Conservation (phyloP, 2,113 vertebrate genomes). For the Eonycteris spelaea region DNA sequence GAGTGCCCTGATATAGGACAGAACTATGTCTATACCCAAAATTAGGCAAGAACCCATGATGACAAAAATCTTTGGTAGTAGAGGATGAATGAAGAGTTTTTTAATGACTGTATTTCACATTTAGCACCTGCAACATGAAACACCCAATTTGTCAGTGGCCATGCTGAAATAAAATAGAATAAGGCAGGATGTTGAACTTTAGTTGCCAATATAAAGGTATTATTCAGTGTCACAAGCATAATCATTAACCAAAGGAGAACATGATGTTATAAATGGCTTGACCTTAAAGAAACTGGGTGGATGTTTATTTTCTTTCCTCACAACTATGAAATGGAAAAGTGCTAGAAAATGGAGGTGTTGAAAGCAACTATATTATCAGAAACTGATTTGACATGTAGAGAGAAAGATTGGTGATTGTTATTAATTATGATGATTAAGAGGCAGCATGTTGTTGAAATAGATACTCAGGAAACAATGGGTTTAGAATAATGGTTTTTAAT, state of each 20-base stretch:
- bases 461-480: background rate
- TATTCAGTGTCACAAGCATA: background rate
- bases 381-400: slow-evolving; percentile 2
- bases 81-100: background rate
- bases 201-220: background rate
- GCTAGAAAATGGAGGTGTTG: background rate
- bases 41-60: background rate
- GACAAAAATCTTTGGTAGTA: background rate
- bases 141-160: background rate
- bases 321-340: background rate
- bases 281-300: slow-evolving; percentile 4
- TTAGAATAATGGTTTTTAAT: slow-evolving; percentile 11
- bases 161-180: background rate
- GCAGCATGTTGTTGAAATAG: background rate
- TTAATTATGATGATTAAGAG: background rate
- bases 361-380: background rate
- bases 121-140: background rate
- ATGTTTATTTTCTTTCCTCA: slow-evolving; percentile 5
- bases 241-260: slow-evolving; percentile 7
- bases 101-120: background rate
- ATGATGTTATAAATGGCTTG: background rate
- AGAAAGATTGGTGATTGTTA: slow-evolving; percentile 10
- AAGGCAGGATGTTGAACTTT: background rate
- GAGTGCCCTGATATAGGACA: background rate
- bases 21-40: background rate